Conservation (phyloP, 2,113 vertebrate genomes). For the Cryptotis parvus region DNA sequence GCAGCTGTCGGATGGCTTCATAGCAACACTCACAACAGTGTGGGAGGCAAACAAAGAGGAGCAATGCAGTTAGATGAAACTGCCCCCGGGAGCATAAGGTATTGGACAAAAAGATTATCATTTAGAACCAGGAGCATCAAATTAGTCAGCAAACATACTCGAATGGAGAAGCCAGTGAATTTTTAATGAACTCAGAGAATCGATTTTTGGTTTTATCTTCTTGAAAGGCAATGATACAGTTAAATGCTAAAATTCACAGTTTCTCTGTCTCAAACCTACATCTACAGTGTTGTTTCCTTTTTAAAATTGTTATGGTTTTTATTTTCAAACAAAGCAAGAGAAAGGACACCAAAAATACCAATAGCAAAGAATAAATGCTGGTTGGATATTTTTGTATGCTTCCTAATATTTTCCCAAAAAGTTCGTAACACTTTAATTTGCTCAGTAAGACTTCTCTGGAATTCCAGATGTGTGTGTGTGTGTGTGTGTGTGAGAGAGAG, state of each 20-base stretch:
- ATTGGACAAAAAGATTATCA: background rate
- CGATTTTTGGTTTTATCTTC: background rate
- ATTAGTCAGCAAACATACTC: background rate
- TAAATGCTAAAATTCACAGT: background rate
- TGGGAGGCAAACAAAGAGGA: conserved; percentile 42
- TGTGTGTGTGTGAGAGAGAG: too few species aligned
- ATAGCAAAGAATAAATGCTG: background rate
- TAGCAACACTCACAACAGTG: conserved; percentile 50
- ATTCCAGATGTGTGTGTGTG: too few species aligned
- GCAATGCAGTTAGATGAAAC: background rate
- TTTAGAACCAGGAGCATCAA: background rate
- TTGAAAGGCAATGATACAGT: background rate
- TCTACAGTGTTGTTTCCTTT: background rate
- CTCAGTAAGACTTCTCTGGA: background rate
- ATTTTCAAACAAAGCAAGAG: background rate
- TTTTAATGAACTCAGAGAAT: conserved; percentile 33
- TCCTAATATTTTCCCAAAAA: conserved; percentile 12
- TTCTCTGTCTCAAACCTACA: background rate
- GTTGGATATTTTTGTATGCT: background rate
- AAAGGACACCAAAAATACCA: background rate
- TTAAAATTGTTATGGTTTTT: background rate
- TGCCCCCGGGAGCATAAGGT: conserved; percentile 3
- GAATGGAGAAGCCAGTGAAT: background rate
- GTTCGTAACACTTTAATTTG: background rate
- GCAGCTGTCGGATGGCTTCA: conserved; percentile 28